Base-by-base conservation (phyloP, 1,140 invertebrate genomes). In the Penaeus vannamei region DNA sequence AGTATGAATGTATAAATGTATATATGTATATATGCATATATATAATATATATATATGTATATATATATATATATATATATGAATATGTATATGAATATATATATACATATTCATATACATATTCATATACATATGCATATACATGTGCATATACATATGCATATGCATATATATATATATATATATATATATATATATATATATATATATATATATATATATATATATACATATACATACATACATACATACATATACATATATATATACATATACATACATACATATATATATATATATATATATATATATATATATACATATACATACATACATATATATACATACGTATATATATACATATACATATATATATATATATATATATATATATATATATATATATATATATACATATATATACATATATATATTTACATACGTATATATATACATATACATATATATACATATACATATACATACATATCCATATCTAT, bases 111-210 rank as follows among this genome's bases (percentile, higher is more conserved):
- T 7, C 8, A 42, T 42, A 42, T 42, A 42, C 8, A 42, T 42
- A 42, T 42, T 7, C 8, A 42, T 42, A 2, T 42, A 42, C 4
- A 42, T 4, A 42, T 42, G 8, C 8, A 42, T 1, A 42, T 4
- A 42, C 0, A 42, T 42, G 8, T 1, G 8, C 8, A 42, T 1
- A 42, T 42, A 4, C 8, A 4, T 42, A 4, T 42, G 36, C 8
- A 4, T 42, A 4, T 42, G 4, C 8, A 4, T 42, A 4, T 42
- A 4, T 42, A 42, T 4, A 42, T 42, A 72, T 72, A 72, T 72
- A 72, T 72, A 26, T 72, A 72, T 72, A 72, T 72, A 72, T 72
- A 72, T 72, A 72, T 72, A 72, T 72, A 72, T 72, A 72, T 72
- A 72, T 72, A 72, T 72, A 72, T 26, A 72, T 26, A 26, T 72